Evolutionary conservation across 1,140 invertebrate genomes (phyloP), one percentile per base, ranked within the genome.

Genomic region (Helicoverpa armigera): DNA sequence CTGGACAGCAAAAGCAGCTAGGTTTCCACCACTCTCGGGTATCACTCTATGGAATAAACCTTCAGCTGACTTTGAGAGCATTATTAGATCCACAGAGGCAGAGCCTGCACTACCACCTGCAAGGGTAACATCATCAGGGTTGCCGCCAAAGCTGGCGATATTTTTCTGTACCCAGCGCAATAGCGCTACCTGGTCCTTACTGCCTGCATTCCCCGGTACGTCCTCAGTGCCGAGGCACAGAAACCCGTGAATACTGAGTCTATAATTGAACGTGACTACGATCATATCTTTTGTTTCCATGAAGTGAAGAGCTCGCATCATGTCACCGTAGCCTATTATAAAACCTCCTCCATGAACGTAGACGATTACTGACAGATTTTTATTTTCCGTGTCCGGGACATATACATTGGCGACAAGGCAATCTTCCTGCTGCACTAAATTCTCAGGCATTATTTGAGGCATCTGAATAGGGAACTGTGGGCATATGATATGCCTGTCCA

Each of bases 361-460:
- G 9, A 93, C 89, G 12, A 94, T 50, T 0, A 94, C 91, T 4
- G 92, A 88, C 31, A 93, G 58, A 11, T 91, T 88, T n/a, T 86
- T 87, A 18, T 87, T 50, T 3, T 85, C 61, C 11, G 86, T 91
- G 43, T 93, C 80, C 10, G 91, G 91, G 5, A 88, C 87, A 70
- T 85, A 93, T 7, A 94, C 74, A 81, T 91, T 92, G 48, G 86
- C 87, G 16, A 91, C 82, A 0, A 94, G 85, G 58, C 92, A 94
- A 78, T 93, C 81, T 85, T 94, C 92, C 81, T 86, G 80, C 2
- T n/a, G 13, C 11, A 43, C 31, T 14, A 58, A 80, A 50, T 80
- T 54, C 48, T 72, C 80, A 3, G 90, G 79, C 76, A 61, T 29
- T 5, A 9, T 74, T 18, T 0, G 18, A n/a, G 12, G 2, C 3